These are phyloP conservation scores for Schizopygopsis malacanthus DNA, from an alignment of 2,797 vertebrate genomes.

Conservation along the genomic window DNA sequence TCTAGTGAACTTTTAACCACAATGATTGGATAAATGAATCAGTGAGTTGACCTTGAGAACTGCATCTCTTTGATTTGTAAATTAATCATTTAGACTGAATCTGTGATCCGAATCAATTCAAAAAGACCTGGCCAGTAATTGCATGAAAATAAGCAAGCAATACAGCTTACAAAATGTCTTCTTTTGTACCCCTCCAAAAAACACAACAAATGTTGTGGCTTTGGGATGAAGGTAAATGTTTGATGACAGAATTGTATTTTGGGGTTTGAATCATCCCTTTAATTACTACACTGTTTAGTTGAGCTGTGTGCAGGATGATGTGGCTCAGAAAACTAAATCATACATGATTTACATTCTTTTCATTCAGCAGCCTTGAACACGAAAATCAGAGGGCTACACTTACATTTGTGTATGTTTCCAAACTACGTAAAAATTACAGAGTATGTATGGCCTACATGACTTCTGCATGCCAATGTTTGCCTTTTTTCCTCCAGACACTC, in stretches of 20 bases:
- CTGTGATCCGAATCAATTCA: background rate
- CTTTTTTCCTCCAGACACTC: constrained; percentile 46
- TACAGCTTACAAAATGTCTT: background rate
- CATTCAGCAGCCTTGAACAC: constrained; percentile 32
- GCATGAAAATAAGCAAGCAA: background rate
- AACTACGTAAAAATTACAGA: constrained; percentile 34
- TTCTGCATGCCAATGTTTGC: constrained; percentile 43
- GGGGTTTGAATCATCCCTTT: background rate
- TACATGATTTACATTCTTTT: constrained; percentile 32
- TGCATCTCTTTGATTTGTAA: background rate
- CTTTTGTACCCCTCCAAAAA: background rate
- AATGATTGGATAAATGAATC: background rate
- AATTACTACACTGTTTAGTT: constrained; percentile 16
- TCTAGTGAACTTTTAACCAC: background rate
- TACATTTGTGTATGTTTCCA: constrained; percentile 43
- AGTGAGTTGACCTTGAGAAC: background rate
- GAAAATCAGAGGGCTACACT: constrained; percentile 27
- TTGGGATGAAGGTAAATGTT: background rate
- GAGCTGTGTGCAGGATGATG: constrained; percentile 3
- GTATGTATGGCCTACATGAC: constrained; percentile 25
- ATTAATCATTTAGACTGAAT: background rate
- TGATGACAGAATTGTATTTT: background rate
- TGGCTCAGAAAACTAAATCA: constrained; percentile 31
- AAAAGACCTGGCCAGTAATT: background rate
- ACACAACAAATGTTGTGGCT: background rate